Conservation (phyloP, 1,140 invertebrate genomes). For the Brachystomella parvula region DNA sequence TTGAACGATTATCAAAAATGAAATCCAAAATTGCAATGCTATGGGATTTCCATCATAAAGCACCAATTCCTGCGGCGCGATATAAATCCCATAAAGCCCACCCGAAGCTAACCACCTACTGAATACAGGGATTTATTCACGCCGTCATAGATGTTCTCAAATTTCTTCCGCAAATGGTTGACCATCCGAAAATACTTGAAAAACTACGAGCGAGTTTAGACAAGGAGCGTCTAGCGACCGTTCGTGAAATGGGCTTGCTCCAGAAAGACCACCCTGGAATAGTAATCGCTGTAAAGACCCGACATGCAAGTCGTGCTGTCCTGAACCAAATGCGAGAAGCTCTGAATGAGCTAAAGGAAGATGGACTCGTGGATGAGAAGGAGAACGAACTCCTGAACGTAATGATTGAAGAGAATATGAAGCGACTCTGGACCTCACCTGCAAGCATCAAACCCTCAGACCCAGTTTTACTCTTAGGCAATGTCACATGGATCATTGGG, state of each 20-base stretch:
- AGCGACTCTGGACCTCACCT: conserved; percentile 33
- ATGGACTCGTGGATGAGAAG: conserved; percentile 39
- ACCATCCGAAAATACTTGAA: conserved; percentile 40
- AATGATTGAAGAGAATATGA: conserved; percentile 34
- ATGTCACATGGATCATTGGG: conserved; percentile 25
- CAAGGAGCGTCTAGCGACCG: conserved; percentile 17
- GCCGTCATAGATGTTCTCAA: conserved; percentile 52
- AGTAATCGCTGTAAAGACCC: conserved; percentile 46
- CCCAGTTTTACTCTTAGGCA: conserved; percentile 17
- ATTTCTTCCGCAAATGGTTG: conserved; percentile 49
- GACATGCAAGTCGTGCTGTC: conserved; percentile 45
- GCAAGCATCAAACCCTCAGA: conserved; percentile 14
- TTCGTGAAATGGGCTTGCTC: conserved; percentile 37
- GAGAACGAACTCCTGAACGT: conserved; percentile 22
- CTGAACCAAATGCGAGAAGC: conserved; percentile 45
- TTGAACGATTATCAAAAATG: no score
- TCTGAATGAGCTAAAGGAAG: conserved; percentile 42
- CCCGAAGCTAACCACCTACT: no score
- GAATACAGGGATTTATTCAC: conserved; percentile 48
- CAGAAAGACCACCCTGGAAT: conserved; percentile 46
- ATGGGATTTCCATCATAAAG: no score
- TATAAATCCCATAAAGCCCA: no score
- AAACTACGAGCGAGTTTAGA: conserved; percentile 26
- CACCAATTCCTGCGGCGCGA: no score
- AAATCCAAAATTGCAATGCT: no score